Evolutionary conservation across 2,888 invertebrate species (phyloP).

Genomic region (Spisula solida): DNA sequence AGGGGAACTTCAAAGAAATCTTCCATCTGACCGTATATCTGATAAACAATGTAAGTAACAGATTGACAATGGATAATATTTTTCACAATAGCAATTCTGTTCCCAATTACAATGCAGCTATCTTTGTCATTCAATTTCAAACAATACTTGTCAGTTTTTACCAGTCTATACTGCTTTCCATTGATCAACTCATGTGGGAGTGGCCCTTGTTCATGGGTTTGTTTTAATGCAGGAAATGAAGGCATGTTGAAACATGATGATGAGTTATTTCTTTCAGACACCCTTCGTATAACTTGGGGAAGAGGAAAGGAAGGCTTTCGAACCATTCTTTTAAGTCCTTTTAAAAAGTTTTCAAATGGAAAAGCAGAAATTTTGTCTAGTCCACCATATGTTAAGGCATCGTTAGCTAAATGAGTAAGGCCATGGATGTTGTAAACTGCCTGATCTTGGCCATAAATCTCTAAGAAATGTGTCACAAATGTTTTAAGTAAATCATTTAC

Average conservation of each 20-base stretch:
- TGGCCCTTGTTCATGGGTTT: slow-evolving; percentile 38
- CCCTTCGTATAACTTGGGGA: slow-evolving; percentile 45
- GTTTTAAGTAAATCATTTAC: slow-evolving; percentile 56
- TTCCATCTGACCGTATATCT: no score
- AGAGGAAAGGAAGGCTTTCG: slow-evolving; percentile 55
- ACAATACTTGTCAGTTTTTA: slow-evolving; percentile 5
- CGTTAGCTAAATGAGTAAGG: slow-evolving; percentile 83
- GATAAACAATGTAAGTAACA: no score
- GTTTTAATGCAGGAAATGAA: no score
- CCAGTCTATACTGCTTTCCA: background rate
- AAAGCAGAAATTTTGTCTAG: slow-evolving; percentile 83
- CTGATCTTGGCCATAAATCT: slow-evolving; percentile 75
- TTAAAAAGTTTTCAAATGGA: slow-evolving; percentile 84
- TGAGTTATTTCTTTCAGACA: slow-evolving; percentile 47
- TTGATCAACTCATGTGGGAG: slow-evolving; percentile 20
- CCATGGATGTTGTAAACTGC: slow-evolving; percentile 85
- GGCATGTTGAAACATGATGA: background rate
- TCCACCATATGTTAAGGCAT: slow-evolving; percentile 81
- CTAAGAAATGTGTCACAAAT: slow-evolving; percentile 65
- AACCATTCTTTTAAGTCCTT: slow-evolving; percentile 62
- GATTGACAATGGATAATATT: no score
- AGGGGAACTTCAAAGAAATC: no score
- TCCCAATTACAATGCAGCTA: slow-evolving; percentile 31
- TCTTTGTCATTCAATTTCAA: slow-evolving; percentile 22
- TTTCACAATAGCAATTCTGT: slow-evolving; percentile 25